Evolutionary conservation across 64 coral and sea anemone species (phyloP).

Genomic region (Catalaphyllia jardinei): DNA sequence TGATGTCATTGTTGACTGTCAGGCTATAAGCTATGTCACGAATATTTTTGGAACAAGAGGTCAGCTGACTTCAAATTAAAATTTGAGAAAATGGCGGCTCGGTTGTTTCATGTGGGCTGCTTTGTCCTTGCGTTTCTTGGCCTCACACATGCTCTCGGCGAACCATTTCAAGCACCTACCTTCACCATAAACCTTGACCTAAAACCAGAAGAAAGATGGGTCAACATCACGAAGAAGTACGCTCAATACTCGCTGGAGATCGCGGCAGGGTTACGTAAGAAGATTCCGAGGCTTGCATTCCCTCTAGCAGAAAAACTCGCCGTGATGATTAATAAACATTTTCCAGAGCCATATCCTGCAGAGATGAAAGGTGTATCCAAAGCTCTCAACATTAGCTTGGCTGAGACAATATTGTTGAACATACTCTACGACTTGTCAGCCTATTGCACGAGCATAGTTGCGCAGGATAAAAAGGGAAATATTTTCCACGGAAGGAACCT

Average conservation of each 20-base stretch:
- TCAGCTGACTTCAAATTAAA: background rate
- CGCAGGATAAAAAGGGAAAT: conserved; percentile 74
- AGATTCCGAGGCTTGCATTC: conserved; percentile 41
- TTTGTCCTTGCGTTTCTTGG: background rate
- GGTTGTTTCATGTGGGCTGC: background rate
- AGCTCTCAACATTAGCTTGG: conserved; percentile 58
- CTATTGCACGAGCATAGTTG: conserved; percentile 92
- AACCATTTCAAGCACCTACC: conserved; percentile 75
- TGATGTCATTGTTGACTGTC: no score
- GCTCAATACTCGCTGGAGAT: conserved; percentile 26
- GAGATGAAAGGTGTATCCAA: conserved; percentile 78
- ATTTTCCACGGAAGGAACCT: conserved; percentile 86
- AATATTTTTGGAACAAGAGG: background rate
- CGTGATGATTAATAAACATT: conserved; percentile 42
- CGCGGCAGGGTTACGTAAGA: background rate
- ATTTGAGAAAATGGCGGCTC: background rate
- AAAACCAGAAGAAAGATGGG: conserved; percentile 83
- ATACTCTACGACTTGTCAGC: conserved; percentile 84
- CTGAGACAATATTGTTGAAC: conserved; percentile 72
- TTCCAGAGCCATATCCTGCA: conserved; percentile 66
- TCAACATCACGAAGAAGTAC: conserved; percentile 58
- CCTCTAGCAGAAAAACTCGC: conserved; percentile 68
- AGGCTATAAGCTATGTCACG: background rate
- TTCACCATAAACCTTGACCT: conserved; percentile 76
- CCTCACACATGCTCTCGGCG: background rate